A percentile compares a stretch with the other conserved stretches of the same genome.
These are phyloP conservation scores for Sanderia malayensis DNA, from an alignment of 30 jellyfish, hydroid and myxozoan genomes.

Conservation along the genomic window DNA sequence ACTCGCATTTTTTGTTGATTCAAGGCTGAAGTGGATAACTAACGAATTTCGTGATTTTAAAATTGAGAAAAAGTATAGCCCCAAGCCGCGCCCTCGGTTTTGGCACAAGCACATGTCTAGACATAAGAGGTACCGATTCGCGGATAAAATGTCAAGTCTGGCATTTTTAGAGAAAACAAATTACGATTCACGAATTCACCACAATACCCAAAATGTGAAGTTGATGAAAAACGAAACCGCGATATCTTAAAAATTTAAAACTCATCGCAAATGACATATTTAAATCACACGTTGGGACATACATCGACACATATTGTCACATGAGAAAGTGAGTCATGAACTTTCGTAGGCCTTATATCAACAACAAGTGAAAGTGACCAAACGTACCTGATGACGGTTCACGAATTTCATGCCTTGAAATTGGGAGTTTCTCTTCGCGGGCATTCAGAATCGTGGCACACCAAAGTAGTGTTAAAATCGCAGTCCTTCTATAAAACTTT, in stretches of 20 bases:
- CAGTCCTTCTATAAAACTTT: constrained; percentile 72
- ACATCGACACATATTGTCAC: too few species aligned
- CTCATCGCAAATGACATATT: background rate
- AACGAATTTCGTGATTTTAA: too few species aligned
- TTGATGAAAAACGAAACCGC: background rate
- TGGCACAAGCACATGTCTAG: too few species aligned
- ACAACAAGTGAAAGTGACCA: background rate
- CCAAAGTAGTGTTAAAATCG: constrained; percentile 63
- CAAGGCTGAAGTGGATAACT: too few species aligned
- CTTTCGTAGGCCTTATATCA: background rate
- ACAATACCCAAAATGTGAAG: background rate
- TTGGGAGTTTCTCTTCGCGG: constrained; percentile 34
- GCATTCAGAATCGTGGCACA: constrained; percentile 81
- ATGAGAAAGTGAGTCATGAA: background rate
- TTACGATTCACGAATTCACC: background rate
- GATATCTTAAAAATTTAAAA: background rate
- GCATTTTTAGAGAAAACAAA: too few species aligned
- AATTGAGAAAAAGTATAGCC: too few species aligned
- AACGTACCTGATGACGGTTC: constrained; percentile 14
- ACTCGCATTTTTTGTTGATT: too few species aligned
- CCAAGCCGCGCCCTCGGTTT: too few species aligned
- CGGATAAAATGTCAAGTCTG: too few species aligned
- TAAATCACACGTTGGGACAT: too few species aligned
- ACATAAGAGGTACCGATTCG: too few species aligned
- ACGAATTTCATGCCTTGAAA: background rate